These are phyloP conservation scores for Cherax destructor DNA, from an alignment of 1,140 invertebrate genomes.

Conservation along the genomic window DNA sequence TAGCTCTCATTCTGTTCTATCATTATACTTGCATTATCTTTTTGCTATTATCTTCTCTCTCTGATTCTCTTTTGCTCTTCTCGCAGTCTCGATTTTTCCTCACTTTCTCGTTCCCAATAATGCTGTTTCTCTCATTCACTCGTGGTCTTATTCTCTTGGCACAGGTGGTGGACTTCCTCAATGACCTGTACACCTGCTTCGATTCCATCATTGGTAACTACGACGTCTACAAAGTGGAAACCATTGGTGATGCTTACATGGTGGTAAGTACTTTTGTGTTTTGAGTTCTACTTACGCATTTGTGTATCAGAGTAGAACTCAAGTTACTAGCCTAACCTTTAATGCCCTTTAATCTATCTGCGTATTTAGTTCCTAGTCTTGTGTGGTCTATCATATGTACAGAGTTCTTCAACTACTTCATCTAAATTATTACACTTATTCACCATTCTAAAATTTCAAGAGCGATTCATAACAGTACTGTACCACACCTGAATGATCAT, in stretches of 20 bases:
- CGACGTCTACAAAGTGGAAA: slow-evolving; percentile 91
- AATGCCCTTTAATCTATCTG: too few relatives aligned
- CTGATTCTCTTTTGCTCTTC: background rate
- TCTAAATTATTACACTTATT: too few relatives aligned
- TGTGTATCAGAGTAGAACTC: too few relatives aligned
- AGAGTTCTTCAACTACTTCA: too few relatives aligned
- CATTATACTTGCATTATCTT: background rate
- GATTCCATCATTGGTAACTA: slow-evolving; percentile 93
- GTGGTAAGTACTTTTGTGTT: slow-evolving; percentile 71
- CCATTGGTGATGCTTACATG: slow-evolving; percentile 80
- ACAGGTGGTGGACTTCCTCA: slow-evolving; percentile 92
- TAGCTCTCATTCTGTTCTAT: too few relatives aligned
- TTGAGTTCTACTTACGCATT: background rate
- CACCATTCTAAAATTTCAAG: too few relatives aligned
- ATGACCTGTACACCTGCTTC: slow-evolving; percentile 95
- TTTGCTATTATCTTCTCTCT: background rate
- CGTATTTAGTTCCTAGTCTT: too few relatives aligned
- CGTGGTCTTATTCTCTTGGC: slow-evolving; percentile 50
- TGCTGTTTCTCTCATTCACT: slow-evolving; percentile 19
- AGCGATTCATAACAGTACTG: too few relatives aligned
- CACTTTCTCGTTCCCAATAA: slow-evolving; percentile 19
- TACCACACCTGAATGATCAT: too few relatives aligned
- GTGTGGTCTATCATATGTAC: too few relatives aligned
- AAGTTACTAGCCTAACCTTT: too few relatives aligned
- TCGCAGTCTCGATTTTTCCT: background rate